These are phyloP conservation scores for Eilema depressum DNA, from an alignment of 2,888 invertebrate species.

Conservation along the genomic window DNA sequence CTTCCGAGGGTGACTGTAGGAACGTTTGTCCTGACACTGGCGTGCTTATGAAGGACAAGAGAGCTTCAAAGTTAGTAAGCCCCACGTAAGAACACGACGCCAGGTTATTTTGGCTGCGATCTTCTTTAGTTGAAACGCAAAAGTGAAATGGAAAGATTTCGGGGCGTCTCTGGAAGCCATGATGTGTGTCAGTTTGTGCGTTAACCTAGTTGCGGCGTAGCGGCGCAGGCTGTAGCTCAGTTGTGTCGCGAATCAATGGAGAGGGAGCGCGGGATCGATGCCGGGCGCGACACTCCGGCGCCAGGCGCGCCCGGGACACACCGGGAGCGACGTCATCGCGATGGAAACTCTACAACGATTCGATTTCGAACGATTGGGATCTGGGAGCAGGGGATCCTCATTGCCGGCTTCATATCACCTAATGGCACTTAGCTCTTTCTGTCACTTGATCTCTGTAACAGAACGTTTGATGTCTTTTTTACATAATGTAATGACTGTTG, in stretches of 20 bases:
- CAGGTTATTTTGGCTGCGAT: neutral
- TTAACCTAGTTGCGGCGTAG: conserved; percentile 17
- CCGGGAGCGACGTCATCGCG: conserved; percentile 27
- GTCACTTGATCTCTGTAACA: too few relatives aligned
- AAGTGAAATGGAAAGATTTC: neutral
- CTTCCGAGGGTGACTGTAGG: too few relatives aligned
- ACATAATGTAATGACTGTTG: too few relatives aligned
- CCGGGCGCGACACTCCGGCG: conserved; percentile 76
- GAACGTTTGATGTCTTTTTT: too few relatives aligned
- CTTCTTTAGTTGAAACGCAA: neutral
- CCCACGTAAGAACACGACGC: neutral
- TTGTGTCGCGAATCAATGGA: conserved; percentile 11
- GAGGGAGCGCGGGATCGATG: conserved; percentile 62
- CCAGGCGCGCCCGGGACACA: conserved; percentile 56
- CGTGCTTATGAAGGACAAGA: too few relatives aligned
- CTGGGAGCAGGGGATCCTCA: too few relatives aligned
- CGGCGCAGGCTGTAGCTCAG: conserved; percentile 13
- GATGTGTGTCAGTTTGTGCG: neutral
- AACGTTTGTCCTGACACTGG: too few relatives aligned
- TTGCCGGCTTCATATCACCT: too few relatives aligned
- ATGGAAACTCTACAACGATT: too few relatives aligned
- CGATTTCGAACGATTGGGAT: too few relatives aligned
- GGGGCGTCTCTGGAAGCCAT: neutral
- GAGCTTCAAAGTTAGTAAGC: too few relatives aligned
- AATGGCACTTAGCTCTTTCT: too few relatives aligned